phyloP scores from a whole-genome alignment of 2,888 invertebrate species.

The Alcis repandata region DNA sequence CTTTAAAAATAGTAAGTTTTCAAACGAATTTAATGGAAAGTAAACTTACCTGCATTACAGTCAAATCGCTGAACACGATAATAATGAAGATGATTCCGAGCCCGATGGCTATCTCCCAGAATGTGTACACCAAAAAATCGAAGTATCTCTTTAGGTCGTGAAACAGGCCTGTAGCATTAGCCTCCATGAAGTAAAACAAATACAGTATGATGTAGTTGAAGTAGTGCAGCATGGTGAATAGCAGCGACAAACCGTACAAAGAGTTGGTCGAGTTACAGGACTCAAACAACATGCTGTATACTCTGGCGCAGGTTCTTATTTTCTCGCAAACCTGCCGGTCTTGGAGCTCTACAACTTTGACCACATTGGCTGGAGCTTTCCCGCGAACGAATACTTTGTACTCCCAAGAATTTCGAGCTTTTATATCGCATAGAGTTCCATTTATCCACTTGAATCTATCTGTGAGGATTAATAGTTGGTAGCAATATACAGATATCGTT shows the following conservation, averaged over 20 bases:
- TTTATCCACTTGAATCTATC: constrained; percentile 65
- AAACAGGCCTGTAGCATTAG: constrained; percentile 69
- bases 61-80: constrained; percentile 61
- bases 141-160: constrained; percentile 63
- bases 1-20: not conserved
- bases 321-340: constrained; percentile 63
- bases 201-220: constrained; percentile 62
- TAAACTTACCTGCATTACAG: constrained; percentile 60
- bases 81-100: constrained; percentile 57
- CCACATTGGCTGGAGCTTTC: constrained; percentile 46
- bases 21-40: not conserved
- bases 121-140: constrained; percentile 63
- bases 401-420: constrained; percentile 56
- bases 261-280: constrained; percentile 53
- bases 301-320: constrained; percentile 64
- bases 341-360: constrained; percentile 55
- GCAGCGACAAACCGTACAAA: constrained; percentile 61
- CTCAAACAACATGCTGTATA: constrained; percentile 64
- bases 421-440: constrained; percentile 60
- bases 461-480: constrained; percentile 55
- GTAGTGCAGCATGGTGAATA: constrained; percentile 58
- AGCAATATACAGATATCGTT: constrained; percentile 60
- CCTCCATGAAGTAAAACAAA: constrained; percentile 77
- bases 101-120: constrained; percentile 67
- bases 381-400: constrained; percentile 57